These are phyloP conservation scores for Enoplosus armatus DNA, from an alignment of 2,797 vertebrate genomes.

Conservation along the genomic window DNA sequence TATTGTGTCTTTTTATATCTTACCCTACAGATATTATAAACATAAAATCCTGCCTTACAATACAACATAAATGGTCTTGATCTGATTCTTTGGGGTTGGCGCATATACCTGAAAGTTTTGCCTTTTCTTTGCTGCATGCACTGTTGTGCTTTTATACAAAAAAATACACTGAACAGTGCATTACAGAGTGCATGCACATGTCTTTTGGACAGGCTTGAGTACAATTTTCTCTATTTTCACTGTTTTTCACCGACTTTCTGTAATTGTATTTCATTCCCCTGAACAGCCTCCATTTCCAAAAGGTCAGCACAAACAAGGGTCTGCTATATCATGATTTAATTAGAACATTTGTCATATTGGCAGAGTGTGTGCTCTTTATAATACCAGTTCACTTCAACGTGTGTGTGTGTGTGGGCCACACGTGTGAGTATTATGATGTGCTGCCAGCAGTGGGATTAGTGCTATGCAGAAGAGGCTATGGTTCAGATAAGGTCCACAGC, in stretches of 20 bases:
- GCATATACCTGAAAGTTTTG: neutral
- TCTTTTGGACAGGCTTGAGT: neutral
- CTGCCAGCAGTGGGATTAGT: conserved; percentile 38
- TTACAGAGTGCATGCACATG: neutral
- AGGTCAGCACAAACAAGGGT: conserved; percentile 15
- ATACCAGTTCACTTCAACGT: conserved; percentile 1
- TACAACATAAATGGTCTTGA: neutral
- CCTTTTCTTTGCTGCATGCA: neutral
- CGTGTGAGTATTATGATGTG: conserved; percentile 27
- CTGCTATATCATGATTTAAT: conserved; percentile 21
- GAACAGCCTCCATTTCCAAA: conserved; percentile 17
- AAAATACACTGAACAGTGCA: neutral
- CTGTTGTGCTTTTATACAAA: neutral
- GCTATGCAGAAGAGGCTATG: conserved; percentile 29
- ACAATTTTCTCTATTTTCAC: neutral
- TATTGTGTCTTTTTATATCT: neutral
- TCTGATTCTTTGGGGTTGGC: neutral
- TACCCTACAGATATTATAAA: neutral
- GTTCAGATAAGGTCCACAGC: conserved; percentile 41
- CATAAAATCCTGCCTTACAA: neutral
- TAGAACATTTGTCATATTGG: conserved; percentile 39
- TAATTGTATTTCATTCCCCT: conserved; percentile 24
- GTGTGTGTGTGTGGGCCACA: conserved; percentile 37
- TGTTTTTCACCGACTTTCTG: conserved; percentile 3
- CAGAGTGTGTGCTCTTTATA: conserved; percentile 26